Conservation (phyloP, 2,113 vertebrate genomes). For the Oceanodroma tethys region DNA sequence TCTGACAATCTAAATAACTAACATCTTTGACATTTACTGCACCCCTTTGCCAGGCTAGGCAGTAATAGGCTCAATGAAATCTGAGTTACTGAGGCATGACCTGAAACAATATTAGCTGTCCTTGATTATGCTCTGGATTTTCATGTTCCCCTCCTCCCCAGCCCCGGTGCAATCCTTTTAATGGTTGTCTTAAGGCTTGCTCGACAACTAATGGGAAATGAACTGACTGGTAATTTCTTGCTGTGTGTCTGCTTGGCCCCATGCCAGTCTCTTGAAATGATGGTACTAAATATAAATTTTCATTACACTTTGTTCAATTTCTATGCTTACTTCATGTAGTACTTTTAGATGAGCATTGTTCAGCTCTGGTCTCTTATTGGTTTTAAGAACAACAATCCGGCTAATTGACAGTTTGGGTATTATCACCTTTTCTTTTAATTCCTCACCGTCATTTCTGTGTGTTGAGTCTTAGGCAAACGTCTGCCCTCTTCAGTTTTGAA, state of each 20-base stretch:
- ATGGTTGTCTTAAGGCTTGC: slow-evolving; percentile 52
- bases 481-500: slow-evolving; percentile 57
- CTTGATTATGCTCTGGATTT: slow-evolving; percentile 57
- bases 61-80: slow-evolving; percentile 32
- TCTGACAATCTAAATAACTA: slow-evolving; percentile 38
- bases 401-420: slow-evolving; percentile 55
- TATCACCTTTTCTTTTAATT: slow-evolving; percentile 47
- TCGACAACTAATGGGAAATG: slow-evolving; percentile 61
- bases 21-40: slow-evolving; percentile 43
- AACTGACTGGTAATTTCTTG: slow-evolving; percentile 52
- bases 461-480: slow-evolving; percentile 20
- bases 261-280: slow-evolving; percentile 40
- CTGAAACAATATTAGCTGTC: slow-evolving; percentile 59
- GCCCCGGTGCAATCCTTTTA: slow-evolving; percentile 47
- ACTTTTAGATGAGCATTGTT: slow-evolving; percentile 32
- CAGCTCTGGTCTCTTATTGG: not conserved
- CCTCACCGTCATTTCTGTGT: not conserved
- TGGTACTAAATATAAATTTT: slow-evolving; percentile 57
- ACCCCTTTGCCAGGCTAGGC: not conserved
- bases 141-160: slow-evolving; percentile 9
- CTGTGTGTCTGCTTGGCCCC: slow-evolving; percentile 25
- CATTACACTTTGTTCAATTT: slow-evolving; percentile 44
- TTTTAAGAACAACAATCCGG: slow-evolving; percentile 43
- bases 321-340: slow-evolving; percentile 12
- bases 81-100: slow-evolving; percentile 56